These are phyloP conservation scores for Apteryx mantelli DNA, from an alignment of 2,113 vertebrate species.

Conservation along the genomic window DNA sequence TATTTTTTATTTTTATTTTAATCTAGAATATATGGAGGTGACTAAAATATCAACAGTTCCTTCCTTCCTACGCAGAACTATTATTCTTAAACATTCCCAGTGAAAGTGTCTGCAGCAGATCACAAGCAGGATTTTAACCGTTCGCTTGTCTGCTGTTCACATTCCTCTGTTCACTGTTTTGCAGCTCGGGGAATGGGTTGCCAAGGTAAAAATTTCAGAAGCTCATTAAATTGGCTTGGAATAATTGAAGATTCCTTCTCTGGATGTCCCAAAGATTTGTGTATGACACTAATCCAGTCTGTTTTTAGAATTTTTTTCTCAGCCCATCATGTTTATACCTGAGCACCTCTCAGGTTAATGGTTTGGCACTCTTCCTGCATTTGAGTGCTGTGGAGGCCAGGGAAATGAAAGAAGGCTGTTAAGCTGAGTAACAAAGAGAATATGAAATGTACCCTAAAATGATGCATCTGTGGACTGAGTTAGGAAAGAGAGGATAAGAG, in stretches of 20 bases:
- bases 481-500: not conserved
- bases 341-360: not conserved
- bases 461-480: not conserved
- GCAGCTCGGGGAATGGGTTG: not conserved
- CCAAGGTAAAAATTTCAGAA: slow-evolving; percentile 29
- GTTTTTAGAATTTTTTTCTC: not conserved
- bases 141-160: slow-evolving; percentile 17
- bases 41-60: slow-evolving; percentile 79
- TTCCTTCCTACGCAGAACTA: slow-evolving; percentile 73
- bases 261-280: not conserved
- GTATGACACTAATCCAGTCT: not conserved
- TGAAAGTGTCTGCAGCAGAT: slow-evolving; percentile 57
- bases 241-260: not conserved
- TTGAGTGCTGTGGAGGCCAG: not conserved
- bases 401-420: not conserved
- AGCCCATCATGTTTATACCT: not conserved
- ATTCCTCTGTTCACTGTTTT: slow-evolving; percentile 50
- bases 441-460: not conserved
- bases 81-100: slow-evolving; percentile 71
- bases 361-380: not conserved
- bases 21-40: slow-evolving; percentile 67
- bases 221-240: not conserved
- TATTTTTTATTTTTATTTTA: slow-evolving; percentile 58
- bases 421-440: not conserved
- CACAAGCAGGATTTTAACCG: not conserved